phyloP scores from a whole-genome alignment of 2,797 vertebrate species.

The Salarias fasciatus region DNA sequence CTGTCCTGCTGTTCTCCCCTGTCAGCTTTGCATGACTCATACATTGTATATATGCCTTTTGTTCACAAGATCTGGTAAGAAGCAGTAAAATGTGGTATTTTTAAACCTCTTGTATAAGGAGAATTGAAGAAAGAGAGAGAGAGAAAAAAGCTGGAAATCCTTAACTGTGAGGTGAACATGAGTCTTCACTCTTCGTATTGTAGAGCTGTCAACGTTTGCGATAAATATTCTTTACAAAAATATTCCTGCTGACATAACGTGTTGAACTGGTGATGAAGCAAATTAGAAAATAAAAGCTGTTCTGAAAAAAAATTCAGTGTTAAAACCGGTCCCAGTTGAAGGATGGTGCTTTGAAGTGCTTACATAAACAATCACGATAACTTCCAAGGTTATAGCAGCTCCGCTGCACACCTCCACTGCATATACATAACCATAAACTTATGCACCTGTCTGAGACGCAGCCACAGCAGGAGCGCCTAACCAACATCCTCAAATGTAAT shows the following conservation, averaged over 20 bases:
- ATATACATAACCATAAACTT: slow-evolving; percentile 9
- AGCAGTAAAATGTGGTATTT: slow-evolving; percentile 16
- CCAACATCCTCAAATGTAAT: slow-evolving; percentile 49
- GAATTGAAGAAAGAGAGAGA: slow-evolving; percentile 1
- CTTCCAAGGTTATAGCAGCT: not conserved
- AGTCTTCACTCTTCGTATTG: too few species aligned
- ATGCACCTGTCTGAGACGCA: slow-evolving; percentile 17
- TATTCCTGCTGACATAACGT: not conserved
- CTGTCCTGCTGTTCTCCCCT: slow-evolving; percentile 27
- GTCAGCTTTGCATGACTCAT: slow-evolving; percentile 39
- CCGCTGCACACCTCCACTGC: slow-evolving; percentile 1
- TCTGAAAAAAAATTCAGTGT: too few species aligned
- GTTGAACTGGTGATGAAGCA: not conserved
- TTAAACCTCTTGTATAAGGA: slow-evolving; percentile 12
- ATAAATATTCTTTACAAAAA: not conserved
- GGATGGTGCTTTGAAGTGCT: not conserved
- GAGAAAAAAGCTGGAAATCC: not conserved
- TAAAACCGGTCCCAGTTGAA: not conserved
- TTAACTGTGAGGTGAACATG: not conserved
- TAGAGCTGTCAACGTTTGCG: not conserved
- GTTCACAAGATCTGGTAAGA: slow-evolving; percentile 26
- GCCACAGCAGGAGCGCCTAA: slow-evolving; percentile 28
- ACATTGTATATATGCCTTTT: slow-evolving; percentile 34
- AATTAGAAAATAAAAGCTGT: not conserved
- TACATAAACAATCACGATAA: not conserved